These are phyloP conservation scores for Pygocentrus nattereri DNA, from an alignment of 2,797 vertebrate species.

Conservation along the genomic window DNA sequence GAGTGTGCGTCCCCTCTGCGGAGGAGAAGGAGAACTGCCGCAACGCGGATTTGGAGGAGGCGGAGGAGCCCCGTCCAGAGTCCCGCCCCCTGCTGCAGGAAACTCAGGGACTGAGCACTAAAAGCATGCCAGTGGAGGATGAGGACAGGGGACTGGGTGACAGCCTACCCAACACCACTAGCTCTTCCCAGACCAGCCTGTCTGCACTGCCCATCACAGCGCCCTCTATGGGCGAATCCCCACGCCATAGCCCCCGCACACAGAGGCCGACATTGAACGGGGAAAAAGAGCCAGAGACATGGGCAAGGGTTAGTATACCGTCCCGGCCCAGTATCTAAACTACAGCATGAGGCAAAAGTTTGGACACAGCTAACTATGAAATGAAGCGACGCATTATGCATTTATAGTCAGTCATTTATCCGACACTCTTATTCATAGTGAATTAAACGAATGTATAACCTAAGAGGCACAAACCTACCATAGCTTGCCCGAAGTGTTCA, in stretches of 20 bases:
- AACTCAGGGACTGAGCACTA: slow-evolving; percentile 72
- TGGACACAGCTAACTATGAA: too few relatives aligned
- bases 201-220: slow-evolving; percentile 72
- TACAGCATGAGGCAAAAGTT: neutral
- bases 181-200: slow-evolving; percentile 83
- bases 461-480: too few relatives aligned
- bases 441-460: too few relatives aligned
- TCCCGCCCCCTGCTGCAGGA: slow-evolving; percentile 80
- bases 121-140: slow-evolving; percentile 77
- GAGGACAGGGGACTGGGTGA: slow-evolving; percentile 83
- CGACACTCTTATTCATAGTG: too few relatives aligned
- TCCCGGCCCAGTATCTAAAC: neutral
- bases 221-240: slow-evolving; percentile 68
- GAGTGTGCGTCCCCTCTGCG: slow-evolving; percentile 65
- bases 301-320: slow-evolving; percentile 45
- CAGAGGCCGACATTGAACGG: slow-evolving; percentile 50
- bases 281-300: slow-evolving; percentile 41
- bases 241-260: slow-evolving; percentile 71
- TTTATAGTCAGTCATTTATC: too few relatives aligned
- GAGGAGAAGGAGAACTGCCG: slow-evolving; percentile 79
- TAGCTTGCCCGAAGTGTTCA: too few relatives aligned
- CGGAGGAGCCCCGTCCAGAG: slow-evolving; percentile 73
- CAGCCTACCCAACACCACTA: slow-evolving; percentile 85
- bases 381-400: too few relatives aligned
- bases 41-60: slow-evolving; percentile 77